These are phyloP conservation scores for Proales similis DNA, from an alignment of 1,140 invertebrate species.

Conservation along the genomic window DNA sequence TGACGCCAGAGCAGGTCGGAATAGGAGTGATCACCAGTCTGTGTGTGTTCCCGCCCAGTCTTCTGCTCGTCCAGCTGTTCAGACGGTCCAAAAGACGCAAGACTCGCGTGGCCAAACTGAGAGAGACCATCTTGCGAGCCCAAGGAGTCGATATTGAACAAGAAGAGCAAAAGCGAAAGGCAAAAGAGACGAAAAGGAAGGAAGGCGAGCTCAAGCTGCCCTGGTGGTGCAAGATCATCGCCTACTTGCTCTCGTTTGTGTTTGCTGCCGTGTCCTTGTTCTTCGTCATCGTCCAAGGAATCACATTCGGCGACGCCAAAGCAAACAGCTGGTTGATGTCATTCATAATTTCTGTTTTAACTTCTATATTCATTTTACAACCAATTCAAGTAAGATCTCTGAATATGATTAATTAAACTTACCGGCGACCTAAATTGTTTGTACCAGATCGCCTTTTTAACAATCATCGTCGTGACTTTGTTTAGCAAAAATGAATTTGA, in stretches of 20 bases:
- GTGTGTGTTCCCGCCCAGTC: not conserved
- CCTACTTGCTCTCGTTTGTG: not conserved
- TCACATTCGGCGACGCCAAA: slow-evolving; percentile 19
- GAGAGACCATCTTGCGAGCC: not conserved
- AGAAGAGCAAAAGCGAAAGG: slow-evolving; percentile 20
- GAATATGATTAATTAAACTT: too few species aligned
- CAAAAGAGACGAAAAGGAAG: slow-evolving; percentile 40
- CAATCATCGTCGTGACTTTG: too few species aligned
- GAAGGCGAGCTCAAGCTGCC: slow-evolving; percentile 22
- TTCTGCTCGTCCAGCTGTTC: slow-evolving; percentile 13
- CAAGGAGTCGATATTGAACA: slow-evolving; percentile 36
- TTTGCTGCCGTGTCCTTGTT: slow-evolving; percentile 6
- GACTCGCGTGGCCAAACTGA: not conserved
- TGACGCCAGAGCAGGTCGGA: slow-evolving; percentile 43
- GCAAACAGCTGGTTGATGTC: slow-evolving; percentile 10
- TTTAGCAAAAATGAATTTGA: too few species aligned
- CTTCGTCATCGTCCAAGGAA: slow-evolving; percentile 16
- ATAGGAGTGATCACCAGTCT: slow-evolving; percentile 6
- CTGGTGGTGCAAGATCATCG: slow-evolving; percentile 26
- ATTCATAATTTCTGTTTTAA: slow-evolving; percentile 9
- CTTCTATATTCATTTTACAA: slow-evolving; percentile 8
- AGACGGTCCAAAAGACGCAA: slow-evolving; percentile 3
- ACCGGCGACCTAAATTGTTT: too few species aligned
- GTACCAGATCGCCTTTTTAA: too few species aligned
- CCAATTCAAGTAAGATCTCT: slow-evolving; percentile 42